Base-by-base conservation (phyloP, 2,113 vertebrate species). In the Ceyx margarethae region DNA sequence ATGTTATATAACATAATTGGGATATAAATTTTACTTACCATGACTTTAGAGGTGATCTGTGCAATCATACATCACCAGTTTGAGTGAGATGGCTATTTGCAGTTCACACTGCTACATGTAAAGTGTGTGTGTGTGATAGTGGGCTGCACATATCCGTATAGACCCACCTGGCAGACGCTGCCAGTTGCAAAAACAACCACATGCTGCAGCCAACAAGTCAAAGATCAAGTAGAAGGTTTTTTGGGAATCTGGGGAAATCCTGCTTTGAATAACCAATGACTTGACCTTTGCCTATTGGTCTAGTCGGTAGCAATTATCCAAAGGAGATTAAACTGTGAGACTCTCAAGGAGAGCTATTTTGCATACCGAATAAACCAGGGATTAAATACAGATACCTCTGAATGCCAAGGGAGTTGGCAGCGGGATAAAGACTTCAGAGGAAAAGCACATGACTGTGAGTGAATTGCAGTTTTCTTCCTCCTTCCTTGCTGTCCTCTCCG, bases 261-360 rank as follows among this genome's bases (percentile, higher is more conserved):
- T 72, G 71, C 78, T 75, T 85, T 64, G 84, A 93, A 94, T 87
- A 95, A 93, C 37, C 78, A 58, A 69, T 31, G 46, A 22, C 60
- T 80, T 90, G 85, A 89, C 88, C 92, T 93, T 89, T 89, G 92
- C 57, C 54, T 81, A 46, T 73, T 91, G 90, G 84, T 76, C 78
- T 80, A 80, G 69, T 89, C 5, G 3, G 74, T 79, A 90, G 67
- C 56, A 92, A 87, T 93, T 94, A 85, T 69, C 89, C 75, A 81
- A 89, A 79, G 22, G 48, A 84, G 62, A 89, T 89, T 93, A 94
- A 87, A 94, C 72, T 65, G 79, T 43, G 45, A 66, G 58, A 42
- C n/a, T 89, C 81, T 87, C 81, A 68, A 87, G 25, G 60, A 2
- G 3, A 82, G 25, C 28, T 69, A 53, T 37, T 92, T 89, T 81